These are phyloP conservation scores for Yponomeuta cagnagella DNA, from an alignment of 2,888 invertebrate genomes.

Conservation along the genomic window DNA sequence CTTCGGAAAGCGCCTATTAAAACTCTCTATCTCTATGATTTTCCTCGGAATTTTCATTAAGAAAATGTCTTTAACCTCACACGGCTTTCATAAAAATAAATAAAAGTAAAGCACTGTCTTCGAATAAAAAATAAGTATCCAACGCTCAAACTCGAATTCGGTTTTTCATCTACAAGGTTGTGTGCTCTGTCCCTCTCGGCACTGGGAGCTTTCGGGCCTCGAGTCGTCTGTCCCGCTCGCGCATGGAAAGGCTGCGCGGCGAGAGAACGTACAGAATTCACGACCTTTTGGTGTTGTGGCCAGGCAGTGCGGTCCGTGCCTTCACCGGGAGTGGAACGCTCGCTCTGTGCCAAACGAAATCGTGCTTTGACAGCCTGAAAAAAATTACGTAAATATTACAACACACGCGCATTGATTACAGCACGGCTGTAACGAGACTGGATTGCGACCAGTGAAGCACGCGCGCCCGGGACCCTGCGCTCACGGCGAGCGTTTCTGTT, in stretches of 20 bases:
- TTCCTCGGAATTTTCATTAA: background rate
- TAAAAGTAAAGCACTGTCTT: conserved; percentile 29
- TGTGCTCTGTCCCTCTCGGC: conserved; percentile 42
- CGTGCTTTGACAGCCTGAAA: conserved; percentile 58
- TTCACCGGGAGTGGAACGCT: conserved; percentile 59
- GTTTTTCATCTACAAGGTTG: conserved; percentile 66
- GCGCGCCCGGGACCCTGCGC: background rate
- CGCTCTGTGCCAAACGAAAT: conserved; percentile 22
- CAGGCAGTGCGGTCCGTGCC: conserved; percentile 73
- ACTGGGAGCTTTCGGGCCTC: conserved; percentile 30
- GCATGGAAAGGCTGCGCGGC: conserved; percentile 74
- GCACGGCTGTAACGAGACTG: conserved; percentile 48
- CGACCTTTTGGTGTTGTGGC: conserved; percentile 73
- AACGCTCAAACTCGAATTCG: conserved; percentile 65
- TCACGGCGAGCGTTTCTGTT: conserved; percentile 37
- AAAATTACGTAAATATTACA: conserved; percentile 74
- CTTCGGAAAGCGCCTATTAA: too few species aligned
- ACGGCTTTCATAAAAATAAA: conserved; percentile 13
- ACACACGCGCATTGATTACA: conserved; percentile 66
- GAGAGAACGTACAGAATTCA: conserved; percentile 75
- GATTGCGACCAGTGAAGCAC: conserved; percentile 36
- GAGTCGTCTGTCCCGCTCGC: conserved; percentile 49
- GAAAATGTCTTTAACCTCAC: background rate
- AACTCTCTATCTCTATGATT: background rate
- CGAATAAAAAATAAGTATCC: conserved; percentile 66